Base-by-base conservation (phyloP, 1,140 invertebrate species). In the Tetraneura akinire region DNA sequence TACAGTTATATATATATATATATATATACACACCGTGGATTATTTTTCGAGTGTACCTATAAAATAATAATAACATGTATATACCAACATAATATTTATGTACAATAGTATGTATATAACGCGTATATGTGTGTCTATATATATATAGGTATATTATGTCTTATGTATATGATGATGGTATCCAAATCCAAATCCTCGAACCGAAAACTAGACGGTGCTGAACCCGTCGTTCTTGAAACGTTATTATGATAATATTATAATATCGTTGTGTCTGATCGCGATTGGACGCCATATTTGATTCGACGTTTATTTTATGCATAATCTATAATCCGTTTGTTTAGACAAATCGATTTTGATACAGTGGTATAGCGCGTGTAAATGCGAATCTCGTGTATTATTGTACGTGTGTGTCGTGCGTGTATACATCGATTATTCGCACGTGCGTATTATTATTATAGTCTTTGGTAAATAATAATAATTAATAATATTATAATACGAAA, bases 221-320 rank as follows among this genome's bases (percentile, higher is more conserved):
- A 37, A n/a, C n/a, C n/a, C n/a, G n/a, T 37, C 32, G 37, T 68
- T 68, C 66, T 47, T 47, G 21, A 68, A 47, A 68, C 32, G 11
- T 47, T 37, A 37, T n/a, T n/a, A n/a, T n/a, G n/a, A n/a, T n/a
- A n/a, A n/a, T n/a, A n/a, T n/a, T n/a, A n/a, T n/a, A n/a, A n/a
- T 23, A 23, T 16, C 42, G n/a, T n/a, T n/a, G n/a, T n/a, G n/a
- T 47, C 42, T 23, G 66, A 13, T 37, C 2, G 16, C 9, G 23
- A 18, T 42, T 42, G 37, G 13, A 60, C 51, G n/a, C 10, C 42
- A 6, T 47, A 8, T 37, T 37, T 37, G 23, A 68, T n/a, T n/a
- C 21, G 13, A 16, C n/a, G 3, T 26, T 13, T 68, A 68, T 47
- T 47, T 68, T 18, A 68, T 68, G 42, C 10, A 14, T 11, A 13